Evolutionary conservation across 2,797 vertebrate genomes (phyloP).

Genomic region (Hydrocynus forskahlii): DNA sequence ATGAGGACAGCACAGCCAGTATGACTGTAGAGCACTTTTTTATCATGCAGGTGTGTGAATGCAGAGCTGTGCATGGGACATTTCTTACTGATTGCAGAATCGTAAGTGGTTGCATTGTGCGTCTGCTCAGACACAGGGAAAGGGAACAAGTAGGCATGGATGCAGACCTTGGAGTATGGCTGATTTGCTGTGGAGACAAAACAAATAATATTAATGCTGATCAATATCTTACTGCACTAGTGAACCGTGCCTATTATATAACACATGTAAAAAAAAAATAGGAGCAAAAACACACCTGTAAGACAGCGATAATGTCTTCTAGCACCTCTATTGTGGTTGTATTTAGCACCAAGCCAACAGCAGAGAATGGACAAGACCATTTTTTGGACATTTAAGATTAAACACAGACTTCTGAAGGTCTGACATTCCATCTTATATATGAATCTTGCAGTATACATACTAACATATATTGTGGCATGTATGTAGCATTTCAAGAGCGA

Average conservation of each 20-base stretch:
- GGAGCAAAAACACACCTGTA: too few relatives aligned
- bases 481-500: too few relatives aligned
- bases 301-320: too few relatives aligned
- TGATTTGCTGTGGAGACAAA: slow-evolving; percentile 82
- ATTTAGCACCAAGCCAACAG: too few relatives aligned
- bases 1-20: not conserved
- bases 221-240: not conserved
- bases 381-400: too few relatives aligned
- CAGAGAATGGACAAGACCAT: too few relatives aligned
- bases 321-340: too few relatives aligned
- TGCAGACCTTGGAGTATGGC: slow-evolving; percentile 85
- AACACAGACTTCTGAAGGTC: too few relatives aligned
- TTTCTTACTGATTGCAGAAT: slow-evolving; percentile 89
- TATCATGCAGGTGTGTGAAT: not conserved
- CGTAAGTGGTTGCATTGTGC: slow-evolving; percentile 86
- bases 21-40: slow-evolving; percentile 41
- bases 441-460: too few relatives aligned
- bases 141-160: slow-evolving; percentile 89
- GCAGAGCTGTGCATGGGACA: not conserved
- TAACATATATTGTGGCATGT: not conserved
- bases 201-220: not conserved
- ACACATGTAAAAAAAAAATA: too few relatives aligned
- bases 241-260: too few relatives aligned
- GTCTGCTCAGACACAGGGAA: slow-evolving; percentile 85
- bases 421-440: too few relatives aligned